Base-by-base conservation (phyloP, 2,888 invertebrate genomes). In the Alloplasta piceator region DNA sequence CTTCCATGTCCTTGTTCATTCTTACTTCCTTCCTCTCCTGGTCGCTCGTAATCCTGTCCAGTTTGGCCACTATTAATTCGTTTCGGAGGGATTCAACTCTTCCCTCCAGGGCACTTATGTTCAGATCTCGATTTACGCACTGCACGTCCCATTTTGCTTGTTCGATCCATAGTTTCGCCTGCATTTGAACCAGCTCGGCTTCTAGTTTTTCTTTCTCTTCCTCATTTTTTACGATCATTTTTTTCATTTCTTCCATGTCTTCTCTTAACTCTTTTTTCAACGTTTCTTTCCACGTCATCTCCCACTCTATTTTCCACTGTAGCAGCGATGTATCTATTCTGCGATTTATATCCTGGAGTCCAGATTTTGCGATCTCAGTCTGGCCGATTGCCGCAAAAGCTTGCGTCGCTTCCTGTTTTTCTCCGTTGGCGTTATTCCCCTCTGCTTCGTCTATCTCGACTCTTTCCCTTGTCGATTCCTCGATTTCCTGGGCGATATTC, bases 111-210 rank as follows among this genome's bases (percentile, higher is more conserved):
- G 56, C 67, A 3, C 14, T 5, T 4, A 68, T 68, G 1, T 41
- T 55, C 0, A 41, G 10, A 6, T 56, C 68, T 5, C 26, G 41
- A 6, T 68, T 56, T 0, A 26, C 12, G 43, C 56, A 56, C 6
- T 16, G 39, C 14, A 6, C 48, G 4, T 71, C 60, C 60, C 50
- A 60, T 14, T 50, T 71, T 6, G 48, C 4, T 9, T 71, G 60
- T 10, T 71, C 58, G 5, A 36, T 36, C 38, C 70, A 71, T 6
- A 71, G 14, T 38, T 71, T 48, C 4, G 58, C 38, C 38, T 71
- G 60, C 60, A 60, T 58, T 6, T 39, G 36, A 1, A 38, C 60
- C 38, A 71, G 4, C 12, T 71, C 70, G 0, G n/a, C 48, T 16
- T 64, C 64, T 36, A 48, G 12, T 6, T 66, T 14, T 4, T 66